Evolutionary conservation across 1,140 invertebrate genomes (phyloP), one percentile per base, ranked within the genome.

Genomic region (Drosophila cardini): DNA sequence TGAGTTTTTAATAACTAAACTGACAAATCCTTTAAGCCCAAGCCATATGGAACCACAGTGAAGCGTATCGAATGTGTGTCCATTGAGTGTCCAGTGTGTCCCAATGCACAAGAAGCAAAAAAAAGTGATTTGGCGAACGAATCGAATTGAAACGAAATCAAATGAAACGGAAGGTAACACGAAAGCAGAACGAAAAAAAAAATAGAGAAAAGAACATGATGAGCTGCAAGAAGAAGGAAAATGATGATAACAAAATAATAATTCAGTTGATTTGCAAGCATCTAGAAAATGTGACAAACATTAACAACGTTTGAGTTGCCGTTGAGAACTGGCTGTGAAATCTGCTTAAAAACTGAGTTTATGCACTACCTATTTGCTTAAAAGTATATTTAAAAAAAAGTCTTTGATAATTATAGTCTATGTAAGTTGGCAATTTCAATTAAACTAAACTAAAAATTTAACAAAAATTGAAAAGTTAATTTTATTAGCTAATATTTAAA

Each of bases 1-100:
- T 86, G 78, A 85, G 82, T 85, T 86, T 86, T 82, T 87, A 87
- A 86, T 86, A 86, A 87, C 83, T 83, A 79, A 86, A 79, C 83
- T 82, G 79, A 79, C 76, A 86, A 86, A 76, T 87, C 83, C 79
- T 79, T 82, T 87, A 79, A 87, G 79, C 62, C 69, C 48, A 52
- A 52, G 48, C 48, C 48, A 52, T 52, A 52, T n/a, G 48, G 36
- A 45, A 46, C 38, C 48, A 45, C 43, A 50, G 61, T 26, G 63
- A 57, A 26, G 42, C 18, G 64, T 30, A 10, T 62, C 38, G 32
- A 46, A 9, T 8, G 21, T 26, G 21, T 26, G 18, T 46, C 26
- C 11, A 13, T 26, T 26, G 26, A 48, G 46, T 10, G 21, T 48
- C n/a, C n/a, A 34, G 13, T n/a, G 9, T 13, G 38, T 40, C 38